Evolutionary conservation across 1,140 invertebrate genomes (phyloP).

Genomic region (Muscidifurax raptorellus): DNA sequence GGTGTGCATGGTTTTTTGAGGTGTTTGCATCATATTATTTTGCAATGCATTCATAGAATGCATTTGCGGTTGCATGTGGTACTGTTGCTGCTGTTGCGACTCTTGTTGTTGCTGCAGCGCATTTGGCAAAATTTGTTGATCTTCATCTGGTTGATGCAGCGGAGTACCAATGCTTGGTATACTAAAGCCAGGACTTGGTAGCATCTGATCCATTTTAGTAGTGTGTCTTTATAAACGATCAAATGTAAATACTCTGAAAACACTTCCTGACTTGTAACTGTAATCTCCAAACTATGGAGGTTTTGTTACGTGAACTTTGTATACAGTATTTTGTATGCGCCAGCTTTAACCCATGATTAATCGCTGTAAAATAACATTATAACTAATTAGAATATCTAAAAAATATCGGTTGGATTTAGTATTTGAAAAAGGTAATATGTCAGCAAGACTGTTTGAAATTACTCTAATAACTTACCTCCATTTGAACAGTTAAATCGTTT

Average conservation of each 20-base stretch:
- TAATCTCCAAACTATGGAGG: slow-evolving; percentile 32
- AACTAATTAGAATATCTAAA: background rate
- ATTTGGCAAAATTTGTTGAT: slow-evolving; percentile 89
- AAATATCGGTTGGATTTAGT: background rate
- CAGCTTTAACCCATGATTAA: slow-evolving; percentile 34
- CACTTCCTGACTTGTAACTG: background rate
- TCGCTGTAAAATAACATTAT: slow-evolving; percentile 21
- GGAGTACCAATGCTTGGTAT: slow-evolving; percentile 94
- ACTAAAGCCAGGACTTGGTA: slow-evolving; percentile 90
- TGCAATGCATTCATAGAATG: slow-evolving; percentile 78
- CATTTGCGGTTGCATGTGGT: slow-evolving; percentile 76
- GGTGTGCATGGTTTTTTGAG: slow-evolving; percentile 83
- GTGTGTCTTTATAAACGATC: slow-evolving; percentile 8
- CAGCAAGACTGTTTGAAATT: background rate
- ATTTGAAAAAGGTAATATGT: background rate
- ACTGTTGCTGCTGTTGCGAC: slow-evolving; percentile 71
- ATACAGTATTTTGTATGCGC: background rate
- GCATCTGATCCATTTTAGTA: slow-evolving; percentile 88
- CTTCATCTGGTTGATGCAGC: slow-evolving; percentile 92
- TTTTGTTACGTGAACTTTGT: background rate
- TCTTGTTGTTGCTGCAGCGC: slow-evolving; percentile 86
- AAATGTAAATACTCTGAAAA: background rate
- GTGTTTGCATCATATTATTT: slow-evolving; percentile 76
- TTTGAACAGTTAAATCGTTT: background rate
- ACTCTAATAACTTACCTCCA: background rate